Evolutionary conservation across 64 coral and sea anemone species (phyloP).

Genomic region (Orbicella faveolata): DNA sequence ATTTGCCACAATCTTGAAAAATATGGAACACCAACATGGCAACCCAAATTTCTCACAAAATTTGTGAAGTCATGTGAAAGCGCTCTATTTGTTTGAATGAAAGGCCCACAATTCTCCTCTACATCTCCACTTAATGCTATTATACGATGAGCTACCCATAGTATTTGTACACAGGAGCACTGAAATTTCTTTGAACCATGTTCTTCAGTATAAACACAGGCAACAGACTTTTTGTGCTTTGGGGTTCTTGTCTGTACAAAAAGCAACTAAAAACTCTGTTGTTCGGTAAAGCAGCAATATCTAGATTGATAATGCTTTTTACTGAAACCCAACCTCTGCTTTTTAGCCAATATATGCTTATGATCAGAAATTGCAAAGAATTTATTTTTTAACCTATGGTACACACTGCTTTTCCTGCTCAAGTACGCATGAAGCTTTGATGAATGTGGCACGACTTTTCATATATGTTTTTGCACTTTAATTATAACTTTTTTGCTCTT

Average conservation of each 20-base stretch:
- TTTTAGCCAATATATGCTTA: conserved; percentile 48
- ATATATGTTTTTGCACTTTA: conserved; percentile 33
- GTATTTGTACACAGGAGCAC: conserved; percentile 19
- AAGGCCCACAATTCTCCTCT: neutral
- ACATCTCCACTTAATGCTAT: conserved; percentile 20
- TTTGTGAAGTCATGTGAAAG: no score
- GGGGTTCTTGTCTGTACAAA: conserved; percentile 12
- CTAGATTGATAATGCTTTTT: conserved; percentile 5
- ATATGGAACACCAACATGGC: no score
- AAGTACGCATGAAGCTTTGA: conserved; percentile 57
- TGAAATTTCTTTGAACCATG: conserved; percentile 32
- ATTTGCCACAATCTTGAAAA: no score
- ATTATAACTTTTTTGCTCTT: conserved; percentile 44
- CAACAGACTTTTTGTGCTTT: conserved; percentile 27
- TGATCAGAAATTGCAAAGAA: conserved; percentile 25
- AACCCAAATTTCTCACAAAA: no score
- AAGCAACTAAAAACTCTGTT: neutral
- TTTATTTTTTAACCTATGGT: conserved; percentile 54
- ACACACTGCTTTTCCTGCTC: conserved; percentile 47
- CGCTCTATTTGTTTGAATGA: no score
- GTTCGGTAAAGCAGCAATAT: neutral
- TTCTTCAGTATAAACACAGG: conserved; percentile 35
- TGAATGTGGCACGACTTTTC: conserved; percentile 53
- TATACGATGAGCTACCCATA: conserved; percentile 19
- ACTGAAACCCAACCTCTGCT: conserved; percentile 31